A percentile compares a stretch with the other conserved stretches of the same genome.
phyloP scores from a whole-genome alignment of 1,140 invertebrate species.

The Drosophila kurseongensis region DNA sequence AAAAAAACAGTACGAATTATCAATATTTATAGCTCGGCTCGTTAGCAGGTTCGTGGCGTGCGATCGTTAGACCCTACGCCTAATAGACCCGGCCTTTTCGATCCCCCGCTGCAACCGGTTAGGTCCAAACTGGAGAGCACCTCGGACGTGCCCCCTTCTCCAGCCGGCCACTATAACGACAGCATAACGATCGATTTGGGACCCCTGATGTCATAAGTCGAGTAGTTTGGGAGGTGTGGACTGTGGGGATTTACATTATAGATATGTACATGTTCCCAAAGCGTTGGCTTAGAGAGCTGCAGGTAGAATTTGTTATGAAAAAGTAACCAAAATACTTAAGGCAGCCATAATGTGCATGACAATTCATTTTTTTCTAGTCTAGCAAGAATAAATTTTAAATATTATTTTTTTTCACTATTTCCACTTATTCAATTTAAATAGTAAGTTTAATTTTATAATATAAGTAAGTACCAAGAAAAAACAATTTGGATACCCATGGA shows the following conservation, averaged over 20 bases:
- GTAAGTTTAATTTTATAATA: too few species aligned
- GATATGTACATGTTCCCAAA: background rate
- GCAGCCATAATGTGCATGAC: too few species aligned
- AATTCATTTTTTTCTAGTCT: too few species aligned
- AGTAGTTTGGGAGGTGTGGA: background rate
- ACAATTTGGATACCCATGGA: background rate
- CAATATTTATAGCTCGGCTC: conserved; percentile 39
- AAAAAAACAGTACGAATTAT: conserved; percentile 20
- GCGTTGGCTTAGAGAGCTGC: background rate
- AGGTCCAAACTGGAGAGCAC: conserved; percentile 11
- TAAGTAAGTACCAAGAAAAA: too few species aligned
- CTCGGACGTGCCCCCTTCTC: conserved; percentile 20
- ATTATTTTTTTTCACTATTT: too few species aligned
- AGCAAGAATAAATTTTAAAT: too few species aligned
- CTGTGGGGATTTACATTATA: too few species aligned
- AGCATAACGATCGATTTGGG: conserved; percentile 12
- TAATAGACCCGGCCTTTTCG: conserved; percentile 8
- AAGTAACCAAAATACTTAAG: too few species aligned
- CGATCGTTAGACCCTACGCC: conserved; percentile 12
- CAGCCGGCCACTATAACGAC: background rate
- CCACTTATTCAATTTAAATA: too few species aligned
- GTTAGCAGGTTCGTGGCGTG: conserved; percentile 40
- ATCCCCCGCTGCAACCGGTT: conserved; percentile 39
- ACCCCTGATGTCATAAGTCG: conserved; percentile 29
- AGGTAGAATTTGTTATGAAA: background rate